Base-by-base conservation (phyloP, 2,888 invertebrate species). In the Hypercompe scribonia region DNA sequence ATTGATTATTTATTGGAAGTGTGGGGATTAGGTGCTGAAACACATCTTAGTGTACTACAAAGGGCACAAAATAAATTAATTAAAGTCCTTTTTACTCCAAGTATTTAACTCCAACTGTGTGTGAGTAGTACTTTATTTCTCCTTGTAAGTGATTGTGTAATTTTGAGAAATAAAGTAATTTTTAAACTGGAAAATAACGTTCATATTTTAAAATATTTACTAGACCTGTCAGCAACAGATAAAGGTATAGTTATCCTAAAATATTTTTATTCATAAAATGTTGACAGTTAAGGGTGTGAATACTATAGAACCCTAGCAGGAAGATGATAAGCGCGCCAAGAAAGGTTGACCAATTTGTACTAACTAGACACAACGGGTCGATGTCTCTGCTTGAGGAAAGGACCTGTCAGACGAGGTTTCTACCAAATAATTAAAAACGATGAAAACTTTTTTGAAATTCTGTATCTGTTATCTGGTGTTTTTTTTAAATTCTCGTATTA, bases 341-440 rank as follows among this genome's bases (percentile, higher is more conserved):
- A 58, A 58, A 58, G 58, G 28, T 58, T 58, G 58, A 58, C 58
- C 58, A 58, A 58, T 58, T 58, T 58, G 15, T 58, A 58, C 28
- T 28, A 58, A 58, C 58, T 28, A 58, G 58, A 15, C 58, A 15
- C 58, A 28, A 58, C 58, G 15, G 5, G 58, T 54, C 54, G 54
- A 24, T 58, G 28, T 7, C 58, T 28, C 28, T 58, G 58, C 28
- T 58, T 10, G 58, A 58, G 13, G 13, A 13, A 13, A 58, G 28
- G 58, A 58, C 58, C 58, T 58, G 58, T 58, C 58, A 58, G 28
- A 28, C 2, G 15, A 0, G 28, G 58, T 58, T 13, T 28, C 58
- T 15, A 28, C 28, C 58, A 28, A 58, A 58, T 28, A 58, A 58
- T 58, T 28, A 15, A 28, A 50, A 58, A 58, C 28, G 28, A 28